Evolutionary conservation across 2,888 invertebrate species (phyloP), one percentile per base, ranked within the genome.

Genomic region (Brachylomia viminalis): DNA sequence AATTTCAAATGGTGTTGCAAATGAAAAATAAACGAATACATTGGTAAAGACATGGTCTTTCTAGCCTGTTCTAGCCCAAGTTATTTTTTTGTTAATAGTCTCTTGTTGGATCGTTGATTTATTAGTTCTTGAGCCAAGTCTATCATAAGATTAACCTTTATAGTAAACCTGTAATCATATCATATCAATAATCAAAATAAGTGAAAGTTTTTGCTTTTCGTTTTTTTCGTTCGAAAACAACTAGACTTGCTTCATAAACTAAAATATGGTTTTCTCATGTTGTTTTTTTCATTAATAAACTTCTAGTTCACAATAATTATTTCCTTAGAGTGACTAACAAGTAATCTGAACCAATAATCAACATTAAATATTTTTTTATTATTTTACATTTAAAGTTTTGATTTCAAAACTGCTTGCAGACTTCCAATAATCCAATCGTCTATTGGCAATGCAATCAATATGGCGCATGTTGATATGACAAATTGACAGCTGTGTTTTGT

Each of bases 401-500:
- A 62, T 80, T 75, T 72, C 76, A 69, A 72, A 82, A 84, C 82
- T 71, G 23, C 56, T 61, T 52, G 49, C 52, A 66, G 58, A 75
- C 78, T 78, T 81, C 52, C 56, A 85, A 80, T 84, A 79, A 73
- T 81, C 52, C 56, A 85, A 80, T 84, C 80, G 75, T 77, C 33
- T 70, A 76, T 54, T 83, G 79, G 79, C 59, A 83, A 70, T 65
- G 71, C 65, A 92, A 93, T 93, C 93, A 95, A 95, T 94, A 96
- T 96, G 95, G 95, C 95, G 95, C 89, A 92, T 93, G 94, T 95
- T 95, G 93, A 93, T 92, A 92, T 92, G 92, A 92, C 91, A 95
- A 94, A 94, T 94, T 96, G 96, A 96, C 96, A 95, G 96, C 95
- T 96, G 95, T 95, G 95, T 95, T 92, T 92, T 92, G 90, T 92